Evolutionary conservation across 2,888 invertebrate species (phyloP).

Genomic region (Aphidoletes aphidimyza): DNA sequence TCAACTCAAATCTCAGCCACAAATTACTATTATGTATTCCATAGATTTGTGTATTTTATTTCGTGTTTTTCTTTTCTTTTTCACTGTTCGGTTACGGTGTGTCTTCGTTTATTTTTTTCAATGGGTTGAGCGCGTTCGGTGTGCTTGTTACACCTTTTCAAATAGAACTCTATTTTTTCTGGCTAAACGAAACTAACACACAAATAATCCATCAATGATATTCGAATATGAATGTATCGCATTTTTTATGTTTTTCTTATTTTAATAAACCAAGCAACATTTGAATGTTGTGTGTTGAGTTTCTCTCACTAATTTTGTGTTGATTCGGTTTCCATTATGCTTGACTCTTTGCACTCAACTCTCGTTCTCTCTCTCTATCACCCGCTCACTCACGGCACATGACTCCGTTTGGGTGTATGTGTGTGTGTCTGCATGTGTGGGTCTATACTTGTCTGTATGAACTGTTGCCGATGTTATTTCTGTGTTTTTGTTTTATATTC

Average conservation of each 20-base stretch:
- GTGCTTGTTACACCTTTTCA: neutral
- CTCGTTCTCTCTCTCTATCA: neutral
- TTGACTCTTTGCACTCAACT: too few species aligned
- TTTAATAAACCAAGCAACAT: neutral
- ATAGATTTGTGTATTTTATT: neutral
- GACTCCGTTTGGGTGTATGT: too few species aligned
- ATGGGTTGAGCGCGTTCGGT: neutral
- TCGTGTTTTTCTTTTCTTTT: neutral
- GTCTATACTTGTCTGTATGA: neutral
- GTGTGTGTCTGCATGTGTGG: neutral
- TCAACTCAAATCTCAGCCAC: neutral
- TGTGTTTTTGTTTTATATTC: neutral
- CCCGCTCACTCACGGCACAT: too few species aligned
- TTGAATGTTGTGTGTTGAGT: constrained; percentile 10
- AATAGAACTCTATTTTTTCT: neutral
- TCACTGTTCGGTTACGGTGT: too few species aligned
- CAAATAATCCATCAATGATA: neutral
- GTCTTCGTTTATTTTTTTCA: too few species aligned
- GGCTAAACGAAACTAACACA: neutral
- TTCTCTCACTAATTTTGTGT: too few species aligned
- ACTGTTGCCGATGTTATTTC: neutral
- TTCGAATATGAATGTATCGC: constrained; percentile 16
- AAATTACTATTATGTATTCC: neutral
- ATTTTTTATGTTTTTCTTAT: too few species aligned
- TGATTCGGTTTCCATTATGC: too few species aligned